Percentiles rank a stretch among this genome's conserved stretches.
phyloP scores from a whole-genome alignment of 2,113 vertebrate species.

The Barnardius zonarius region DNA sequence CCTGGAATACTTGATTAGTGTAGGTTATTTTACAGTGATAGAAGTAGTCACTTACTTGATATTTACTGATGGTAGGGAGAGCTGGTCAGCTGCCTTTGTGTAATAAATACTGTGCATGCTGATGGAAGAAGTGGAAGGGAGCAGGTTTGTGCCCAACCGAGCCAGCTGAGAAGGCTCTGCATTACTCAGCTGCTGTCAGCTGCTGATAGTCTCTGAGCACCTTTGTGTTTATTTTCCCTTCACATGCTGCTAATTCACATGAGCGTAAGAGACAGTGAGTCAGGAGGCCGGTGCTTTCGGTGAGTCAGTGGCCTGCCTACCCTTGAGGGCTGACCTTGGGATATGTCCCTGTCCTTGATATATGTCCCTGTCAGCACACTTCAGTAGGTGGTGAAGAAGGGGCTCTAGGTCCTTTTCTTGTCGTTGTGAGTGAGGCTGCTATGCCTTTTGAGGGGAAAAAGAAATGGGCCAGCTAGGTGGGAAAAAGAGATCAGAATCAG shows the following conservation, averaged over 20 bases:
- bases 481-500: not conserved
- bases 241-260: rapidly evolving
- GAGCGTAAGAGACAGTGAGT: rapidly evolving
- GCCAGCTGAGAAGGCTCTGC: not conserved
- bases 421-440: not conserved
- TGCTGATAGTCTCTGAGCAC: not conserved
- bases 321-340: not conserved
- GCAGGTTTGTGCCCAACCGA: not conserved
- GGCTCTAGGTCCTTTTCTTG: not conserved
- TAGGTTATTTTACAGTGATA: not conserved
- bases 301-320: not conserved
- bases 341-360: not conserved
- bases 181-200: not conserved
- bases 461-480: not conserved
- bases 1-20: not conserved
- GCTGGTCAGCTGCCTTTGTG: not conserved
- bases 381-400: not conserved
- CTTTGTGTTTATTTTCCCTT: not conserved
- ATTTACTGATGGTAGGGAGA: not conserved
- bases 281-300: rapidly evolving
- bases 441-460: not conserved
- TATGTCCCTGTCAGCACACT: not conserved
- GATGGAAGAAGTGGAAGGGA: not conserved
- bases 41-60: not conserved
- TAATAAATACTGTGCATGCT: not conserved